These are phyloP conservation scores for Hirtodrosophila trivittata DNA, from an alignment of 2,888 invertebrate genomes.

Conservation along the genomic window DNA sequence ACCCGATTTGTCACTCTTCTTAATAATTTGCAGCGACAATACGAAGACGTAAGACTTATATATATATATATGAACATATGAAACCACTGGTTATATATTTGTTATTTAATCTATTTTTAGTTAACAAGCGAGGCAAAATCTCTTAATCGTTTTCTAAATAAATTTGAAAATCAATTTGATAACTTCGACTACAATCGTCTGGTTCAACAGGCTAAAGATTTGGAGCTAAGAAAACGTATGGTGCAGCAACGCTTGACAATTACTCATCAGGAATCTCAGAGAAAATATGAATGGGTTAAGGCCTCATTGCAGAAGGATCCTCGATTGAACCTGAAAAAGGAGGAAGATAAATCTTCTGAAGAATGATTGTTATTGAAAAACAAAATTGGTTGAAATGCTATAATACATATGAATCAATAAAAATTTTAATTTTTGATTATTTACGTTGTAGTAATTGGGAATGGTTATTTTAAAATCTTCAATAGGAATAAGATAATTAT, in stretches of 20 bases:
- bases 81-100: background rate
- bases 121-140: constrained; percentile 81
- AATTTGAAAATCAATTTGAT: constrained; percentile 82
- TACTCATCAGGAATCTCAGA: constrained; percentile 82
- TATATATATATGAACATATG: background rate
- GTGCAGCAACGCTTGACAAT: constrained; percentile 82
- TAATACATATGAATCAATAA: too few relatives aligned
- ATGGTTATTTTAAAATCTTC: too few relatives aligned
- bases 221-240: constrained; percentile 82
- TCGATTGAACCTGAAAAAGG: constrained; percentile 73
- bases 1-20: constrained; percentile 87
- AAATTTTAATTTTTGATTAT: too few relatives aligned
- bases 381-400: too few relatives aligned
- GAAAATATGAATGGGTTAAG: constrained; percentile 82
- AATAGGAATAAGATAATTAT: too few relatives aligned
- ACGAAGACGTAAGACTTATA: constrained; percentile 86
- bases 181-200: constrained; percentile 81
- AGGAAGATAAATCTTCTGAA: too few relatives aligned
- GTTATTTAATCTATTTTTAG: constrained; percentile 52
- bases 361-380: too few relatives aligned
- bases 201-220: constrained; percentile 78
- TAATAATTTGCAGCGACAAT: constrained; percentile 87
- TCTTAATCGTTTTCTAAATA: constrained; percentile 80
- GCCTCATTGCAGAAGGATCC: constrained; percentile 75
- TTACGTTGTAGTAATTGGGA: too few relatives aligned